phyloP scores from a whole-genome alignment of 2,888 invertebrate species.

The Pterostichus niger region DNA sequence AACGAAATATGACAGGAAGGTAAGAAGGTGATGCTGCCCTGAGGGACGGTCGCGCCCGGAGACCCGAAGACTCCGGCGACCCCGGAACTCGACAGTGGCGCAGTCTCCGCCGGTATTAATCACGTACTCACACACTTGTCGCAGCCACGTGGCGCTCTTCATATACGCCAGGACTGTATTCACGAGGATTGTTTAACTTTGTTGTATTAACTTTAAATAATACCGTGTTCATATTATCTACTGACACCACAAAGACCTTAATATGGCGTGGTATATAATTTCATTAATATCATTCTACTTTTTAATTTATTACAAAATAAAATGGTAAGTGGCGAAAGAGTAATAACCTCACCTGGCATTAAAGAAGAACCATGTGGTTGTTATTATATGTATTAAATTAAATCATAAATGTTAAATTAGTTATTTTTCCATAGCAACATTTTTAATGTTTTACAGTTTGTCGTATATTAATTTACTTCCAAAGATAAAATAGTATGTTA shows the following conservation, averaged over 20 bases:
- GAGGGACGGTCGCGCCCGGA: conserved; percentile 76
- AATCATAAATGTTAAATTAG: too few relatives aligned
- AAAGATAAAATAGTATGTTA: too few relatives aligned
- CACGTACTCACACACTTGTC: conserved; percentile 72
- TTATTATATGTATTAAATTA: too few relatives aligned
- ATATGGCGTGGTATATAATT: neutral
- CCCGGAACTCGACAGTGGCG: neutral
- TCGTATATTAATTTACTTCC: too few relatives aligned
- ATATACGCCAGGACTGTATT: neutral
- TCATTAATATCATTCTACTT: neutral
- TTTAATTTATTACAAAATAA: neutral
- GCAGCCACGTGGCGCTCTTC: conserved; percentile 69
- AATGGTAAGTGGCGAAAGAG: too few relatives aligned
- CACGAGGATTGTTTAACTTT: neutral
- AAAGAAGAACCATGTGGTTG: too few relatives aligned
- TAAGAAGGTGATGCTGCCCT: conserved; percentile 75
- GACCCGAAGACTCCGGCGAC: neutral
- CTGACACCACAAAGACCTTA: neutral
- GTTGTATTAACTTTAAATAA: neutral
- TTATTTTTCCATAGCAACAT: too few relatives aligned
- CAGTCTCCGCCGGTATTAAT: conserved; percentile 71
- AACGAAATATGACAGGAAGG: conserved; percentile 35
- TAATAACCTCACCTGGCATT: too few relatives aligned
- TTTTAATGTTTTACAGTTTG: too few relatives aligned
- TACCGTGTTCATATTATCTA: neutral